Percentiles rank a stretch among this genome's conserved stretches.
Conservation (phyloP, 2,113 vertebrate genomes). For the Myanophis thanlyinensis region DNA sequence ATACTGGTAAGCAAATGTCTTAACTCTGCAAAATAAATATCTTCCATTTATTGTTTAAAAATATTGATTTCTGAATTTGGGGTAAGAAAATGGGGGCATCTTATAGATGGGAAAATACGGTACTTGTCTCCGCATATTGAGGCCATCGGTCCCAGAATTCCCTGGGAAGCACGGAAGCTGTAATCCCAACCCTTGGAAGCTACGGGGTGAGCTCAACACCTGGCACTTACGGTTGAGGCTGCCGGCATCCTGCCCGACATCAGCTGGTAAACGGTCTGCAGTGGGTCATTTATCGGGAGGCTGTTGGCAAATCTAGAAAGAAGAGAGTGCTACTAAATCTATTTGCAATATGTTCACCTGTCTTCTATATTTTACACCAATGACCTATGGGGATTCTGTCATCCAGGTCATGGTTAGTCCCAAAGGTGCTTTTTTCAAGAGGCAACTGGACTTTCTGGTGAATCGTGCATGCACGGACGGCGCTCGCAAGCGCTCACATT, state of each 20-base stretch:
- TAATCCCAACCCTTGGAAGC: neutral
- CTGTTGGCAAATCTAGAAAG: conserved; percentile 93
- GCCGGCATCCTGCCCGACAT: conserved; percentile 99
- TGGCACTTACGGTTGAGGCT: conserved; percentile 84
- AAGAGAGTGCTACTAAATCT: neutral
- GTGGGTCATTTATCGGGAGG: conserved; percentile 95
- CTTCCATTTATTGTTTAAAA: too few relatives aligned
- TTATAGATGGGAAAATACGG: too few relatives aligned
- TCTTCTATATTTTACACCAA: neutral
- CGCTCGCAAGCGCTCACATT: too few relatives aligned
- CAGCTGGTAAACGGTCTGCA: conserved; percentile 97
- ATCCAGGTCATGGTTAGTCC: too few relatives aligned
- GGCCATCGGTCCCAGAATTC: neutral
- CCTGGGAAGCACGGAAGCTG: neutral
- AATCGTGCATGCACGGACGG: too few relatives aligned
- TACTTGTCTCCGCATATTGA: neutral
- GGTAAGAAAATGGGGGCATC: too few relatives aligned
- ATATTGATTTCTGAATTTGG: too few relatives aligned
- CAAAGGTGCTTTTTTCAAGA: too few relatives aligned
- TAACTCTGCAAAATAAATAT: too few relatives aligned
- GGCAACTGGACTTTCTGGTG: too few relatives aligned
- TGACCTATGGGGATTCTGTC: too few relatives aligned
- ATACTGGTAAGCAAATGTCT: too few relatives aligned
- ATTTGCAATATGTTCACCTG: neutral
- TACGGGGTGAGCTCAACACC: neutral